Conservation (phyloP, 2,797 vertebrate genomes). For the Microchirus variegatus region DNA sequence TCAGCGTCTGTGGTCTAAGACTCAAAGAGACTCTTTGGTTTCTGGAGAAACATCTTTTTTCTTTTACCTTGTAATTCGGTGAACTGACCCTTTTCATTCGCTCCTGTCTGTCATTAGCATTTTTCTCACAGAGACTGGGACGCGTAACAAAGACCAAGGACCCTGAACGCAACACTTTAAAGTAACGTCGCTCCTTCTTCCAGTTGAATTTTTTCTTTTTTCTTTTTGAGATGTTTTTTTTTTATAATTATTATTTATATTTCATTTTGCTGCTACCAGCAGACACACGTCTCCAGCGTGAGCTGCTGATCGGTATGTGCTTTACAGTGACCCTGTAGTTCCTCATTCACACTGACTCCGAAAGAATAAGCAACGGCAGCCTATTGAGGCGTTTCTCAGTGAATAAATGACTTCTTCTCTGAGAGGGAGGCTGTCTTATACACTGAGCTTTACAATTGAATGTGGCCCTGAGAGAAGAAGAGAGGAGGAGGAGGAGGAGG, state of each 20-base stretch:
- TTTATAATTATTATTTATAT: no score
- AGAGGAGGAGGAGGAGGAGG: conserved; percentile 35
- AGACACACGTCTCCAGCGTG: conserved; percentile 24
- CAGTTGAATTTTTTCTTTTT: no score
- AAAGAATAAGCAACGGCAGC: conserved; percentile 14
- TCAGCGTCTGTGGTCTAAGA: no score
- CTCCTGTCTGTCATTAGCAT: no score
- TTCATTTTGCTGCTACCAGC: conserved; percentile 1
- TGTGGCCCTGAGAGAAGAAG: conserved; percentile 69
- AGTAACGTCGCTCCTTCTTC: conserved; percentile 13
- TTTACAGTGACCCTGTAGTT: conserved; percentile 50
- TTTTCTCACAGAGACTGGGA: neutral
- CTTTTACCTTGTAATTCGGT: no score
- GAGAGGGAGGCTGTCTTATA: conserved; percentile 48
- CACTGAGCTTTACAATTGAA: conserved; percentile 56
- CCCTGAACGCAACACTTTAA: conserved; percentile 19
- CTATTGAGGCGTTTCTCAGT: conserved; percentile 48
- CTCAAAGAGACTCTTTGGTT: no score
- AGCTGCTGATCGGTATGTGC: conserved; percentile 20
- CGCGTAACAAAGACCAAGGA: conserved; percentile 4
- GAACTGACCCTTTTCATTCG: no score
- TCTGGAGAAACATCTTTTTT: no score
- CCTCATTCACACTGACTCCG: conserved; percentile 21
- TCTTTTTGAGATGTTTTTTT: no score
- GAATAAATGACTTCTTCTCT: conserved; percentile 60